These are phyloP conservation scores for Holacanthus passer DNA, from an alignment of 2,113 vertebrate species.

Conservation along the genomic window DNA sequence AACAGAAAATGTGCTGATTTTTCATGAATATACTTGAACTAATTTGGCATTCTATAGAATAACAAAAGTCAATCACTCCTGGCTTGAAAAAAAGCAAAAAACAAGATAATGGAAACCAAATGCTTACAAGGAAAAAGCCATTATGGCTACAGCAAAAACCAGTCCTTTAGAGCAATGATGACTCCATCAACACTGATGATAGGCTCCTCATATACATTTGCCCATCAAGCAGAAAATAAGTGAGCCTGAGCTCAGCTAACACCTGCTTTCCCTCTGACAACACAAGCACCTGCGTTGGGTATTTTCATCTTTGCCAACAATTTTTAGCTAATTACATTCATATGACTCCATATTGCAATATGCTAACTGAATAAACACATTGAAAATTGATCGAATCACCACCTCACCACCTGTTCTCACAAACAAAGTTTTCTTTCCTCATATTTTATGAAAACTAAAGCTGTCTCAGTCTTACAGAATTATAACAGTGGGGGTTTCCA, in stretches of 20 bases:
- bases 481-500: background rate
- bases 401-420: conserved; percentile 14
- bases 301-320: conserved; percentile 1
- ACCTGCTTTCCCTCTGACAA: background rate
- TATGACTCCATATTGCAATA: conserved; percentile 10
- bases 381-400: conserved; percentile 4
- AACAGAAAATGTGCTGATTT: background rate
- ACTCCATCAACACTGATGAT: background rate
- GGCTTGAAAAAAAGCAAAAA: background rate
- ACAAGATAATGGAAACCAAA: background rate
- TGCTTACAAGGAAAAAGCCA: background rate
- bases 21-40: background rate
- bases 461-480: background rate
- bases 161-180: background rate
- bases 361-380: conserved; percentile 4
- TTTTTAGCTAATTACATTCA: conserved; percentile 11
- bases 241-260: background rate
- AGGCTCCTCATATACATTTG: background rate
- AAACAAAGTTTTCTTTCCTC: background rate
- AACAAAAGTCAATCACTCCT: background rate
- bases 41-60: background rate
- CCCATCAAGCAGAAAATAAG: background rate
- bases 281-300: conserved; percentile 1
- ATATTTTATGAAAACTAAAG: background rate
- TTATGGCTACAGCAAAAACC: background rate